Conservation (phyloP, 1,140 invertebrate species). For the Camponotus floridanus region DNA sequence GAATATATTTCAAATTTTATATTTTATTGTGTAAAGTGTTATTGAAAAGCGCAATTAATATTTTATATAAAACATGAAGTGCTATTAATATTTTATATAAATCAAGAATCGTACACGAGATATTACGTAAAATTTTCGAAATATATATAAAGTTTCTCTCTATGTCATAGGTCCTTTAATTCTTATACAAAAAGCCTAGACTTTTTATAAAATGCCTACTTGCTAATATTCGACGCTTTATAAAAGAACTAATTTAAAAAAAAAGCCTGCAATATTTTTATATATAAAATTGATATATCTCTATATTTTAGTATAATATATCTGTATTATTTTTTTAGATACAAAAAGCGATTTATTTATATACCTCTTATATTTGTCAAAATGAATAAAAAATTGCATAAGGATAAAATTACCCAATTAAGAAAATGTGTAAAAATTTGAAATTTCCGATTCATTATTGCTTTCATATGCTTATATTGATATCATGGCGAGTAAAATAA, state of each 20-base stretch:
- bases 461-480: background rate
- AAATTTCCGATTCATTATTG: background rate
- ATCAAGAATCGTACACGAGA: background rate
- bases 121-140: background rate
- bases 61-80: background rate
- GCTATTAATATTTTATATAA: background rate
- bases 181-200: too few relatives aligned
- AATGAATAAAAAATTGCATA: background rate
- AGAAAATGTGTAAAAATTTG: background rate
- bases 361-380: background rate
- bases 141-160: background rate
- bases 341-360: background rate
- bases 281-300: too few relatives aligned
- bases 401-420: background rate
- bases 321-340: background rate
- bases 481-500: too few relatives aligned
- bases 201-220: too few relatives aligned
- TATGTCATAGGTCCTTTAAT: background rate
- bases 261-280: too few relatives aligned
- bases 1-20: conserved; percentile 17
- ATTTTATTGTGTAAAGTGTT: background rate
- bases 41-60: background rate
- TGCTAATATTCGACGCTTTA: too few relatives aligned
- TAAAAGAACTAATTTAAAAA: too few relatives aligned
- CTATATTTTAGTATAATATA: too few relatives aligned